phyloP scores from a whole-genome alignment of 1,140 invertebrate species.

The Popillia japonica region DNA sequence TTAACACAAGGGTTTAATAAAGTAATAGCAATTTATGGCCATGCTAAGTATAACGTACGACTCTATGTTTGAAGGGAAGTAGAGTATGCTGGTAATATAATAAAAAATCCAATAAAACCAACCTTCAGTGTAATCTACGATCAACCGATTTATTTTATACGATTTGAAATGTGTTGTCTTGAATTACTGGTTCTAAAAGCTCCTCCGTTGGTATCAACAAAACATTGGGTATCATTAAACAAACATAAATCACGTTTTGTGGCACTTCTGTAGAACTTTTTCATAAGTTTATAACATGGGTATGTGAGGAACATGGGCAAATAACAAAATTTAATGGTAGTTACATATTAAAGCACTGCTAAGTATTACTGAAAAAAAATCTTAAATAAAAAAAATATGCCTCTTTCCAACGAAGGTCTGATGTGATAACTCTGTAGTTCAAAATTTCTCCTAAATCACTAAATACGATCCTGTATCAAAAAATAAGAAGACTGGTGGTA shows the following conservation, averaged over 20 bases:
- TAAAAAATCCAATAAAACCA: slow-evolving; percentile 25
- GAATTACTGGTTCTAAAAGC: not conserved
- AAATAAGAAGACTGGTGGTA: too few relatives aligned
- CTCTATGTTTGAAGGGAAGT: slow-evolving; percentile 9
- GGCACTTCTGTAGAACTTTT: too few relatives aligned
- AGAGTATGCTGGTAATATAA: not conserved
- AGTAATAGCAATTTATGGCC: slow-evolving; percentile 30
- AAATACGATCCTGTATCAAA: too few relatives aligned
- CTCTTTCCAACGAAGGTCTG: too few relatives aligned
- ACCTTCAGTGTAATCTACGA: not conserved
- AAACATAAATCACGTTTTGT: not conserved
- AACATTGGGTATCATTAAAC: not conserved
- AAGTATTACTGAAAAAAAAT: too few relatives aligned
- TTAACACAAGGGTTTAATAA: slow-evolving; percentile 31
- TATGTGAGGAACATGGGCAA: too few relatives aligned
- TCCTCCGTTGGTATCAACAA: not conserved
- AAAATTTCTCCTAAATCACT: too few relatives aligned
- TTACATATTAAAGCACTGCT: too few relatives aligned
- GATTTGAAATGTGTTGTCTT: not conserved
- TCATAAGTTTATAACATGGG: too few relatives aligned
- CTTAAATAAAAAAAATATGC: too few relatives aligned
- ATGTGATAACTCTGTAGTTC: too few relatives aligned
- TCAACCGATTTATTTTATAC: not conserved
- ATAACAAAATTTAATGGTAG: too few relatives aligned
- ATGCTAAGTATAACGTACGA: slow-evolving; percentile 18